phyloP scores from a whole-genome alignment of 2,888 invertebrate species.

The Nezara viridula region DNA sequence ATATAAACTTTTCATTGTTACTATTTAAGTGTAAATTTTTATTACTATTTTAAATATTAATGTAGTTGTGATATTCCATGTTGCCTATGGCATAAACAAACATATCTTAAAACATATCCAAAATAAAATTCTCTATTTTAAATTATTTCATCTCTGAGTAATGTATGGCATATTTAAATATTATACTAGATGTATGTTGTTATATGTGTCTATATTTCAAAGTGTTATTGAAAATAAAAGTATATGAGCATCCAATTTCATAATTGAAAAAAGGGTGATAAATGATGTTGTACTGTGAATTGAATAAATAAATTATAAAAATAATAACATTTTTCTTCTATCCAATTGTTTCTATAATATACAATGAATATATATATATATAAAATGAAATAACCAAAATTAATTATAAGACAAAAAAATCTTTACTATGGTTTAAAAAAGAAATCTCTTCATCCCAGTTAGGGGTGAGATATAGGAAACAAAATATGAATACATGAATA shows the following conservation, averaged over 20 bases:
- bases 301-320: constrained; percentile 57
- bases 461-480: not conserved
- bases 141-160: constrained; percentile 59
- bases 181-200: constrained; percentile 63
- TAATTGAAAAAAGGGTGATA: constrained; percentile 52
- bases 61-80: constrained; percentile 63
- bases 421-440: not conserved
- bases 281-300: constrained; percentile 58
- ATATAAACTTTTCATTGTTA: constrained; percentile 56
- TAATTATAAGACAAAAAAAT: not conserved
- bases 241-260: constrained; percentile 54
- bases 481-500: not conserved
- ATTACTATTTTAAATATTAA: constrained; percentile 56
- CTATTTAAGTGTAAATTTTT: constrained; percentile 60
- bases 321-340: not conserved
- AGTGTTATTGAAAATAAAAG: constrained; percentile 56
- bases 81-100: constrained; percentile 60
- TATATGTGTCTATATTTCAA: constrained; percentile 63
- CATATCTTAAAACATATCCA: constrained; percentile 65
- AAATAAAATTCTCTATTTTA: constrained; percentile 62
- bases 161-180: constrained; percentile 58
- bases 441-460: not conserved
- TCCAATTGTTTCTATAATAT: not conserved
- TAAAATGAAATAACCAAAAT: not conserved
- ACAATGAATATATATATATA: not conserved